Conservation (phyloP, 2,113 vertebrate species). For the Alexandromys fortis region DNA sequence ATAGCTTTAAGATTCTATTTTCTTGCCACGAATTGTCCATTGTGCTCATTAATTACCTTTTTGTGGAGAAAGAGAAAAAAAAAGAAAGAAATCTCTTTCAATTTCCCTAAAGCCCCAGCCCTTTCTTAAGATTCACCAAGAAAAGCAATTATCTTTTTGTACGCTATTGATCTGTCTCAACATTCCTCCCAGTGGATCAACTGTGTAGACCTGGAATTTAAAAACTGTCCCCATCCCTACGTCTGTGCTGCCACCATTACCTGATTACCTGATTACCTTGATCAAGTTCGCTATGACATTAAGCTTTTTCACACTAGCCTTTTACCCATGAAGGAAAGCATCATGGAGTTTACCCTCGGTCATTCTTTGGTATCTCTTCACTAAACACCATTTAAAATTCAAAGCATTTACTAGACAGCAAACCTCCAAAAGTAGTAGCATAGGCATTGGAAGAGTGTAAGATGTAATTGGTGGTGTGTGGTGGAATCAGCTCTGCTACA, state of each 20-base stretch:
- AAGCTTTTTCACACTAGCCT: neutral
- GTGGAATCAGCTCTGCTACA: neutral
- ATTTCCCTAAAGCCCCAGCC: conserved; percentile 73
- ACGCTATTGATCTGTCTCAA: conserved; percentile 69
- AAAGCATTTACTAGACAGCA: neutral
- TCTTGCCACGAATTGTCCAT: conserved; percentile 56
- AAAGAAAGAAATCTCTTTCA: conserved; percentile 67
- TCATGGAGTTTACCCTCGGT: rapidly evolving
- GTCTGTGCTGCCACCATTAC: neutral
- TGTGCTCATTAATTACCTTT: conserved; percentile 74
- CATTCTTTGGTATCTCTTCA: conserved; percentile 3
- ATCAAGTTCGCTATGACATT: neutral
- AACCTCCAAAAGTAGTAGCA: neutral
- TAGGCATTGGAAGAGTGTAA: neutral
- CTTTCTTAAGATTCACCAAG: conserved; percentile 75
- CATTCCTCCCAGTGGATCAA: conserved; percentile 60
- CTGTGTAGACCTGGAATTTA: conserved; percentile 65
- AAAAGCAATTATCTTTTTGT: conserved; percentile 78
- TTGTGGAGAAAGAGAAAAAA: neutral
- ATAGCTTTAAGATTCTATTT: conserved; percentile 58
- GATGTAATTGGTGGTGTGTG: neutral
- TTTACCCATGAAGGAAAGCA: conserved; percentile 11
- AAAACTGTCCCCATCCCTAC: conserved; percentile 35
- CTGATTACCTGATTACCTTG: neutral
- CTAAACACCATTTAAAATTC: neutral